These are phyloP conservation scores for Sinocyclocheilus rhinocerous DNA, from an alignment of 2,113 vertebrate genomes.

Conservation along the genomic window DNA sequence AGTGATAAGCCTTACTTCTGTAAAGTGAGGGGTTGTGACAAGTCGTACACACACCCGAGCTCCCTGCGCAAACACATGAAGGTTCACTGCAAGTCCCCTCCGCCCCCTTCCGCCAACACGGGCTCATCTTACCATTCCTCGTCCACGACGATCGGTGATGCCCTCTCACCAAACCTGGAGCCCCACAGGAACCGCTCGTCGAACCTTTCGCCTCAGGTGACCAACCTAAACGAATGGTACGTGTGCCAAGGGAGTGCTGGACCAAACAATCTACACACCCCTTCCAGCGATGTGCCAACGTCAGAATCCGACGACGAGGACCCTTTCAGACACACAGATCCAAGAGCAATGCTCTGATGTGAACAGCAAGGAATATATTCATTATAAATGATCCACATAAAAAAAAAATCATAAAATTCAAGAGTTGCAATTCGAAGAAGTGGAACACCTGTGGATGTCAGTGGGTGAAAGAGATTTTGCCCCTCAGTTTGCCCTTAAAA, in stretches of 20 bases:
- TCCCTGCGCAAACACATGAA: slow-evolving; percentile 97
- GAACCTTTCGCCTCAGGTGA: slow-evolving; percentile 90
- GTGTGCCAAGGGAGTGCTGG: slow-evolving; percentile 90
- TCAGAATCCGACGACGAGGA: slow-evolving; percentile 90
- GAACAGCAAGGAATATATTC: slow-evolving; percentile 45
- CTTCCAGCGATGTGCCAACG: slow-evolving; percentile 87
- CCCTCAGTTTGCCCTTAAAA: slow-evolving; percentile 43
- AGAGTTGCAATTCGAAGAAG: slow-evolving; percentile 31
- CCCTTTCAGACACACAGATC: slow-evolving; percentile 83
- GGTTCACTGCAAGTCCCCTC: slow-evolving; percentile 95
- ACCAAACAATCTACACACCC: slow-evolving; percentile 85
- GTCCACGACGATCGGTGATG: slow-evolving; percentile 77
- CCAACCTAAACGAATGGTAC: slow-evolving; percentile 98
- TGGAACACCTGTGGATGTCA: slow-evolving; percentile 56
- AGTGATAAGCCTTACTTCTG: slow-evolving; percentile 98
- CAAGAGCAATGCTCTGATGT: slow-evolving; percentile 88
- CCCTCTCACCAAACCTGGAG: slow-evolving; percentile 81
- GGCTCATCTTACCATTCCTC: slow-evolving; percentile 80
- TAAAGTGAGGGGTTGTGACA: slow-evolving; percentile 94
- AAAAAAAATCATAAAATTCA: background rate
- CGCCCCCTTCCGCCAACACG: slow-evolving; percentile 79
- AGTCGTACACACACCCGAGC: slow-evolving; percentile 96
- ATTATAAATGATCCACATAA: slow-evolving; percentile 53
- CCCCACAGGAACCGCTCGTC: slow-evolving; percentile 77
- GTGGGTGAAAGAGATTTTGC: slow-evolving; percentile 39